Conservation (phyloP, 1,140 invertebrate genomes). For the Eumeta japonica region DNA sequence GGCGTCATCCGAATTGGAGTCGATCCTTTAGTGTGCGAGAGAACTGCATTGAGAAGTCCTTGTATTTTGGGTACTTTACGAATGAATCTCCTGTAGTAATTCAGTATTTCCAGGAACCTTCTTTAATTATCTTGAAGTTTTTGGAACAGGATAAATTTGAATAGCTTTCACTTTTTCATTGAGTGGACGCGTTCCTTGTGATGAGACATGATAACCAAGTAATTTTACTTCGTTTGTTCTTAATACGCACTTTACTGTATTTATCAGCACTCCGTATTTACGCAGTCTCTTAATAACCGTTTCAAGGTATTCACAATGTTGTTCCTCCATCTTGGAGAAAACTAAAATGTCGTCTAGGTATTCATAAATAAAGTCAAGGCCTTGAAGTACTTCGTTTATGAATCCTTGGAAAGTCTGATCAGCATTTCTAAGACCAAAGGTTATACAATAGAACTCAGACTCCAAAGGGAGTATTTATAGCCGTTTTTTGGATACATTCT, state of each 20-base stretch:
- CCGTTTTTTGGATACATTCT: conserved; percentile 8
- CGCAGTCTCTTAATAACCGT: conserved; percentile 15
- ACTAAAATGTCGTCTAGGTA: conserved; percentile 42
- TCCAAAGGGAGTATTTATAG: too few relatives aligned
- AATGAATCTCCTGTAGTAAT: conserved; percentile 30
- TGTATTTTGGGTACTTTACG: conserved; percentile 16
- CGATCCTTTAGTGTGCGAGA: conserved; percentile 2
- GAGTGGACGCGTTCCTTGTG: conserved; percentile 24
- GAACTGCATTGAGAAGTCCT: conserved; percentile 4
- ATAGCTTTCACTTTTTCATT: conserved; percentile 18
- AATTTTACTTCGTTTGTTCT: conserved; percentile 9
- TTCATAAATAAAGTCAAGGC: too few relatives aligned
- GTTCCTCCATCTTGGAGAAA: conserved; percentile 17
- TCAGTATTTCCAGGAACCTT: conserved; percentile 42
- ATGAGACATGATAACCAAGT: conserved; percentile 26
- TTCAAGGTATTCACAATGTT: conserved; percentile 23
- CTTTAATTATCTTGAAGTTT: conserved; percentile 23
- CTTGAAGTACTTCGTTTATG: conserved; percentile 52
- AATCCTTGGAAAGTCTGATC: conserved; percentile 52
- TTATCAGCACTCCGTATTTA: conserved; percentile 23
- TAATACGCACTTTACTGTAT: conserved; percentile 17
- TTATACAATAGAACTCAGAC: conserved; percentile 17
- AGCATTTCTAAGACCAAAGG: conserved; percentile 32
- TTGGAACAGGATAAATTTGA: conserved; percentile 23
- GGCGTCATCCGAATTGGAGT: conserved; percentile 15